A percentile compares a stretch with the other conserved stretches of the same genome.
Conservation (phyloP, 2,797 vertebrate genomes). For the Oreochromis mossambicus region DNA sequence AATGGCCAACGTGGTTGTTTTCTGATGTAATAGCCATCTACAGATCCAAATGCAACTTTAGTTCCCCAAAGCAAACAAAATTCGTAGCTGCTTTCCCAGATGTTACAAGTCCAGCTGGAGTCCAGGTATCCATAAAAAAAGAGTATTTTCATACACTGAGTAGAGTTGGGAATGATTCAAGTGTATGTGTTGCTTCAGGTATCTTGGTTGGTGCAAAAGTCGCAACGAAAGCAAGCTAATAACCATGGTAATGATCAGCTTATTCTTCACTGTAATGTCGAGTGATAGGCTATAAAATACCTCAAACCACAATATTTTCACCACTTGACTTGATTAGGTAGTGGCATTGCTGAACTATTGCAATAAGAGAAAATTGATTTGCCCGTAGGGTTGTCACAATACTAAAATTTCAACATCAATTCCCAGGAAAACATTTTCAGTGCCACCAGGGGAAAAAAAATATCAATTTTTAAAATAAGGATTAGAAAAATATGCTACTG, state of each 20-base stretch:
- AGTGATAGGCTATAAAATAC: background rate
- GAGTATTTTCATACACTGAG: background rate
- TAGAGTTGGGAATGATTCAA: background rate
- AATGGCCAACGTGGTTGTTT: background rate
- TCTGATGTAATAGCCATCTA: background rate
- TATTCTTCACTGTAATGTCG: rapidly evolving
- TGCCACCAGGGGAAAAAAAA: background rate
- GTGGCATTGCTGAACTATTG: background rate
- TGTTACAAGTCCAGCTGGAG: background rate
- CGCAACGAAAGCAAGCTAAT: background rate
- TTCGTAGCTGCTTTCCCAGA: background rate
- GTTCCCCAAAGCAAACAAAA: background rate
- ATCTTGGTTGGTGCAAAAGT: background rate
- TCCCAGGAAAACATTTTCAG: background rate
- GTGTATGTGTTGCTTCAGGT: background rate
- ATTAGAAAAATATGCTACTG: background rate
- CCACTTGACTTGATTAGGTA: background rate
- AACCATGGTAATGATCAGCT: rapidly evolving
- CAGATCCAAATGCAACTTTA: background rate
- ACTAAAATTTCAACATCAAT: background rate
- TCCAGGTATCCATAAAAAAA: background rate
- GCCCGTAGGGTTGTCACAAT: background rate
- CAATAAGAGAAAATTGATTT: background rate
- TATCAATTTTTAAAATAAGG: background rate
- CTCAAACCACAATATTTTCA: background rate